Conservation (phyloP, 2,888 invertebrate genomes). For the Ypsolopha scabrella region DNA sequence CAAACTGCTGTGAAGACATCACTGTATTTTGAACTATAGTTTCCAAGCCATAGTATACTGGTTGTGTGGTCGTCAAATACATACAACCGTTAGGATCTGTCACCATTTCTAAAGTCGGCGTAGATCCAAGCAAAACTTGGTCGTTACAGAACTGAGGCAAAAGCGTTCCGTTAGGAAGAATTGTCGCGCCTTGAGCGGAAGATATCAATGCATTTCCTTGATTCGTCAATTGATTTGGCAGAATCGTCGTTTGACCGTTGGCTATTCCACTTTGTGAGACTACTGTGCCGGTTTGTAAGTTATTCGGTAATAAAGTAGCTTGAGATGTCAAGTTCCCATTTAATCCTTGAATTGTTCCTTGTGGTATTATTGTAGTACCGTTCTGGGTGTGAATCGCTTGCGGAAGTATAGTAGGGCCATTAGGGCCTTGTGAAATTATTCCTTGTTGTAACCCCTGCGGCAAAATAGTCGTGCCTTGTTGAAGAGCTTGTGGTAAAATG, state of each 20-base stretch:
- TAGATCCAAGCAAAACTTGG: conserved; percentile 72
- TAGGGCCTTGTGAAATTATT: conserved; percentile 61
- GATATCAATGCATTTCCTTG: conserved; percentile 68
- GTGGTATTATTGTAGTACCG: conserved; percentile 74
- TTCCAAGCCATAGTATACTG: conserved; percentile 86
- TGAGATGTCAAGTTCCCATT: conserved; percentile 49
- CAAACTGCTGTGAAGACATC: conserved; percentile 90
- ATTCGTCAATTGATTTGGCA: conserved; percentile 58
- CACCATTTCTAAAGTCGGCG: conserved; percentile 74
- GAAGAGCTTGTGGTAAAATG: conserved; percentile 57
- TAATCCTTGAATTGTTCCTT: conserved; percentile 62
- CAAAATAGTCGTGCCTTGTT: conserved; percentile 68
- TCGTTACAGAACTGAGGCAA: conserved; percentile 69
- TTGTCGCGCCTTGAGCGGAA: conserved; percentile 67
- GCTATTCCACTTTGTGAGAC: conserved; percentile 62
- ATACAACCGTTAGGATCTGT: conserved; percentile 71
- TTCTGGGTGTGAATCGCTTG: conserved; percentile 70
- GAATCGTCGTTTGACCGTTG: conserved; percentile 60
- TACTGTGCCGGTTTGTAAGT: conserved; percentile 51
- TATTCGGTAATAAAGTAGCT: conserved; percentile 49
- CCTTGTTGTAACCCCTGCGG: conserved; percentile 70
- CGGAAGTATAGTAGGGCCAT: conserved; percentile 72
- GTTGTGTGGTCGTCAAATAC: conserved; percentile 75
- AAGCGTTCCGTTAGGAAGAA: conserved; percentile 71
- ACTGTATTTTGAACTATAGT: conserved; percentile 90